Conservation (phyloP, 2,888 invertebrate species). For the Candidula unifasciata region DNA sequence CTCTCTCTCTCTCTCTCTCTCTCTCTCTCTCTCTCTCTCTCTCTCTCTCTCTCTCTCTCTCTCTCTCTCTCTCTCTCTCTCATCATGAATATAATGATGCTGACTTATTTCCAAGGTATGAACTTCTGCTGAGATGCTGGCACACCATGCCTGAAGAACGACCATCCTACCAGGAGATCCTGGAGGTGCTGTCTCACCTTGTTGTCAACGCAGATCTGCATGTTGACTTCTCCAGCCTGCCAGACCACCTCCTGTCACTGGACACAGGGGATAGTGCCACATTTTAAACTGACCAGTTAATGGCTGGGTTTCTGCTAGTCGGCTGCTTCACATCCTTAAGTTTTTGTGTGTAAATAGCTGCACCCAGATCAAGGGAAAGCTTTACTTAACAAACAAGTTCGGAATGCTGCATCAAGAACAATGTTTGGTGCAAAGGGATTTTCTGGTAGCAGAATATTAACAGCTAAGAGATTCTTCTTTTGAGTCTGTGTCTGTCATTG, state of each 20-base stretch:
- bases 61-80: too few relatives aligned
- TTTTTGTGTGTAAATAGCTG: not conserved
- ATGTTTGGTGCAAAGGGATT: too few relatives aligned
- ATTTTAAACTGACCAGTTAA: not conserved
- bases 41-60: too few relatives aligned
- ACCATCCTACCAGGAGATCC: constrained; percentile 66
- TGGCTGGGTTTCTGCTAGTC: too few relatives aligned
- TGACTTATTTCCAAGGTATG: constrained; percentile 59
- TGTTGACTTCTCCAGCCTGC: constrained; percentile 66
- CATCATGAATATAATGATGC: not conserved
- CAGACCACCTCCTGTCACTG: constrained; percentile 61
- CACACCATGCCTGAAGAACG: constrained; percentile 67
- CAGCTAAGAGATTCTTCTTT: too few relatives aligned
- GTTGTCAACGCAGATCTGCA: constrained; percentile 63
- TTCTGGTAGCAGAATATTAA: too few relatives aligned
- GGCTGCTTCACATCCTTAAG: not conserved
- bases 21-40: too few relatives aligned
- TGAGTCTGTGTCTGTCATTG: too few relatives aligned
- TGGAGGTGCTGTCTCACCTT: constrained; percentile 64
- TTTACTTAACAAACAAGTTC: too few relatives aligned
- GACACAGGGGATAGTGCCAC: constrained; percentile 51
- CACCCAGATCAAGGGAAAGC: too few relatives aligned
- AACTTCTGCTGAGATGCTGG: constrained; percentile 70
- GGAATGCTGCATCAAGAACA: too few relatives aligned
- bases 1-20: too few relatives aligned